These are phyloP conservation scores for Ageneiosus marmoratus DNA, from an alignment of 2,113 vertebrate species.

Conservation along the genomic window DNA sequence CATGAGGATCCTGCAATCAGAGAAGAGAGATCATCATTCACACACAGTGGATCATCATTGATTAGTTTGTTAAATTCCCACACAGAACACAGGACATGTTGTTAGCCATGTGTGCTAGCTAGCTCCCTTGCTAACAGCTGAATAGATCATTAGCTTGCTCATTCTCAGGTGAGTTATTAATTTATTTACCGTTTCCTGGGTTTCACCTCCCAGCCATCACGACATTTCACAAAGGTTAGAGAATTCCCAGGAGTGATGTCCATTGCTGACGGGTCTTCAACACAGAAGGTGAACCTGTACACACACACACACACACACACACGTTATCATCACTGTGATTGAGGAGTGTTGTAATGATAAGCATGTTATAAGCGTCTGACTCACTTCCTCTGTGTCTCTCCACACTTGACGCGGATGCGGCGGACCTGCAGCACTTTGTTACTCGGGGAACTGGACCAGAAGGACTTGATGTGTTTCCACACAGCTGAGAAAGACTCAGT, in stretches of 20 bases:
- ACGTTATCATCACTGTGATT: not conserved
- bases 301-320: not conserved
- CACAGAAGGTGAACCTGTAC: conserved; percentile 86
- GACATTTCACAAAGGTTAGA: conserved; percentile 85
- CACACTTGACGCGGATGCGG: conserved; percentile 89
- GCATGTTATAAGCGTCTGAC: conserved; percentile 34
- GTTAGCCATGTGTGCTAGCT: not conserved
- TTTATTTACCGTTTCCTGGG: conserved; percentile 71
- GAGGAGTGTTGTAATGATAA: not conserved
- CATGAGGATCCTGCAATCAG: not conserved
- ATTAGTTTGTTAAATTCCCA: too few species aligned
- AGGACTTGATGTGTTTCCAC: conserved; percentile 76
- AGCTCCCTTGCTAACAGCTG: not conserved
- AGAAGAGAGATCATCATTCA: not conserved
- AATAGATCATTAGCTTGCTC: not conserved
- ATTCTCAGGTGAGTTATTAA: not conserved
- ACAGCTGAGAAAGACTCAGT: conserved; percentile 76
- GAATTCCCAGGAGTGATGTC: conserved; percentile 82
- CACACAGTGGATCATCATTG: too few species aligned
- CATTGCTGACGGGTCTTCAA: conserved; percentile 71
- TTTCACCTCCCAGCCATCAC: conserved; percentile 83
- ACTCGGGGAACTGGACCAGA: conserved; percentile 50
- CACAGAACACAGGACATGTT: too few species aligned
- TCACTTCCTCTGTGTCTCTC: conserved; percentile 92
- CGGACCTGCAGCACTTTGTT: conserved; percentile 78